These are phyloP conservation scores for Poeciliopsis retropinna DNA, from an alignment of 2,113 vertebrate species.

Conservation along the genomic window DNA sequence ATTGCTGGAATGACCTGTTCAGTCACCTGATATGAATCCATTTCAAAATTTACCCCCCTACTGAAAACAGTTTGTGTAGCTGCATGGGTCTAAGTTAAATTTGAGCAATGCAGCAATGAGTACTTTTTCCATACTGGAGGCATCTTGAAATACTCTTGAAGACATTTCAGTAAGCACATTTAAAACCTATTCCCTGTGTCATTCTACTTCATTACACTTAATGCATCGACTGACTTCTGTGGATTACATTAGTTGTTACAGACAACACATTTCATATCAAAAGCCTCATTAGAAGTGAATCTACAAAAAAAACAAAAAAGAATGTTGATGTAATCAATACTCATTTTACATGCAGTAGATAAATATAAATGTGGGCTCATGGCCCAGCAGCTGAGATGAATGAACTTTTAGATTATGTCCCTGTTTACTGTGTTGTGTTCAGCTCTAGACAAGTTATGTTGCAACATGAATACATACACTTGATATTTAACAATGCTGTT, in stretches of 20 bases:
- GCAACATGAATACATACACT: constrained; percentile 51
- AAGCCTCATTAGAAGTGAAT: background rate
- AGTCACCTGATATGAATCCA: too few species aligned
- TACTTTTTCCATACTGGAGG: too few species aligned
- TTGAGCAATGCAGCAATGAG: too few species aligned
- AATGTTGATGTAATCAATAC: background rate
- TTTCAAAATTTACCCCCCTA: too few species aligned
- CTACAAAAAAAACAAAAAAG: background rate
- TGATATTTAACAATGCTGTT: constrained; percentile 54
- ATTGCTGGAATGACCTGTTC: too few species aligned
- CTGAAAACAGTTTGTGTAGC: too few species aligned
- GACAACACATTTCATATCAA: background rate
- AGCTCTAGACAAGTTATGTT: constrained; percentile 34
- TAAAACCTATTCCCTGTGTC: too few species aligned
- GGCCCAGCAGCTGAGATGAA: constrained; percentile 47
- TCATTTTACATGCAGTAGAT: constrained; percentile 10
- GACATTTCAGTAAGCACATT: too few species aligned
- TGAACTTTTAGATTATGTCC: constrained; percentile 40
- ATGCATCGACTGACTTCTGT: background rate
- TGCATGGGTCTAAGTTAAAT: too few species aligned
- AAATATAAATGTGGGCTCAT: constrained; percentile 68
- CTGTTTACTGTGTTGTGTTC: constrained; percentile 54
- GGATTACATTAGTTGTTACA: background rate
- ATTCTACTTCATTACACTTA: background rate
- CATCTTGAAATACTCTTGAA: too few species aligned